Base-by-base conservation (phyloP, 1,140 invertebrate genomes). In the Nasonia longicornis region DNA sequence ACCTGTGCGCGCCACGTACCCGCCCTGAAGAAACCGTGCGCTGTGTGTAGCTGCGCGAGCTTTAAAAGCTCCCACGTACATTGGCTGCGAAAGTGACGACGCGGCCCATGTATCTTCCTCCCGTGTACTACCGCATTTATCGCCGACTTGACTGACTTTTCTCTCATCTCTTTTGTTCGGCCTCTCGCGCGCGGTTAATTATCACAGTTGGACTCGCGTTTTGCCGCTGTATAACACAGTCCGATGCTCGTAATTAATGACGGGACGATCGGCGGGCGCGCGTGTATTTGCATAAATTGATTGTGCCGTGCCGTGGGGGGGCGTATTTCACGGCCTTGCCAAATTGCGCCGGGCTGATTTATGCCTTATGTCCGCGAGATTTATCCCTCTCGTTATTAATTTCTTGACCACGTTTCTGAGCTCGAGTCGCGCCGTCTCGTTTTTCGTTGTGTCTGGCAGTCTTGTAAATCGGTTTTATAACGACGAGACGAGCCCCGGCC, bases 241-340 rank as follows among this genome's bases (percentile, higher is more conserved):
- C 12, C 42, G 8, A 11, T 2, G 12, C 45, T 12, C 14, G 14
- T 48, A 48, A 48, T 29, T 69, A 35, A 35, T 35, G 14, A 69
- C n/a, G n/a, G 26, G n/a, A 20, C 22, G 45, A 58, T 58, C 20
- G 52, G 52, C 52, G 48, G 52, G 52, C 52, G 48, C 14, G 45
- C 38, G 22, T 42, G 77, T 11, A 79, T 79, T 79, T 79, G 78
- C 78, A 79, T 79, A 73, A 73, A 73, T 79, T 79, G 77, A 73
- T 79, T 66, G 78, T 73, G 14, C 22, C 69, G 16, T 14, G 14
- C 16, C 35, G 16, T 3, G 16, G 12, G 14, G 48, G 12, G 11
- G 20, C 31, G 52, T 35, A 48, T 73, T 48, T 66, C 35, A 11
- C 38, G 1, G 73, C 16, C 1, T 31, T 35, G 71, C 7, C 63